Evolutionary conservation across 2,113 vertebrate genomes (phyloP), one percentile per base, ranked within the genome.

Genomic region (Bubo blakistoni): DNA sequence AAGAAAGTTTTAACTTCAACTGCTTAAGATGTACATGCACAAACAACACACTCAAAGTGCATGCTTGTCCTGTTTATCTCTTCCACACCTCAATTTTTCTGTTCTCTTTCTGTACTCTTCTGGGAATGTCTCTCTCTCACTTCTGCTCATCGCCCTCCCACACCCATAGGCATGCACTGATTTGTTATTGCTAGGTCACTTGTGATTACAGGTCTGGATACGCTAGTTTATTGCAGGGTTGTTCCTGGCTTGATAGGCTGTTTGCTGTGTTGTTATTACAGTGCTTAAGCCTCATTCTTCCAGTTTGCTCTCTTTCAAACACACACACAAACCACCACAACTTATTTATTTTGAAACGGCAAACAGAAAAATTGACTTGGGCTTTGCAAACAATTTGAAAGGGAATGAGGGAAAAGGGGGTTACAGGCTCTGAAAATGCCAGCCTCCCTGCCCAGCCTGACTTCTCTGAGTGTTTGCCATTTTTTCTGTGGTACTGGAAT

Each of bases 181-280:
- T 95, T 96, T 96, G 93, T 97, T 96, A 94, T 79, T 96, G 83
- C 86, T 74, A 81, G 88, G 88, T 93, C 92, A 76, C 67, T 95
- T 59, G 94, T 72, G 92, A 97, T 94, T 96, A 94, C 66, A 96
- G 86, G 92, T 94, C 82, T 96, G 88, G 69, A 92, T 77, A 66
- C 1, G 34, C 55, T 71, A 38, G 63, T 90, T 97, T 87, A 93
- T 72, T 96, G 92, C 86, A 94, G 94, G 88, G 88, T n/a, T 92
- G 93, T 86, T 73, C 51, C 70, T 92, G 94, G 81, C 87, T 96
- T 91, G 76, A 80, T 61, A 88, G 77, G n/a, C 84, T 93, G 88
- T 79, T 96, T 32, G 78, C 92, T 89, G 57, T 49, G 91, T 70
- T 80, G 66, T 96, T 97, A 91, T 87, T 94, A 72, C 42, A 84